Evolutionary conservation across 2,113 vertebrate genomes (phyloP), one percentile per base, ranked within the genome.

Genomic region (Platanista minor): DNA sequence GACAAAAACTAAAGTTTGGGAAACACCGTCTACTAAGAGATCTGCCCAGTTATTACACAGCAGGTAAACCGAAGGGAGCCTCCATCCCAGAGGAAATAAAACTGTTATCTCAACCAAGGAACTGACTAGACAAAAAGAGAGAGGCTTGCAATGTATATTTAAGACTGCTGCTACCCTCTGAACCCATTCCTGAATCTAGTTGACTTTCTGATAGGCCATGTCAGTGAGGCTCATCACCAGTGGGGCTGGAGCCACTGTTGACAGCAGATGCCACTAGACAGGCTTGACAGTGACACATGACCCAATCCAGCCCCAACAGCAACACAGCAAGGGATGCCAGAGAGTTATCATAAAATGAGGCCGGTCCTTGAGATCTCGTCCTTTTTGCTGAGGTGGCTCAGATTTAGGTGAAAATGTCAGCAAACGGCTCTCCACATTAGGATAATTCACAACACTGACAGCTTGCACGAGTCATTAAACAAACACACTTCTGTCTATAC

Each of bases 61-160:
- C 67, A 91, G 36, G 33, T 95, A 67, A 95, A 95, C 12, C 20
- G 21, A 95, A 96, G 67, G n/a, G 77, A 94, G 49, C 29, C n/a
- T 81, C 64, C 36, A 94, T 91, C 72, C 91, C 81, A 74, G 39
- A 92, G 82, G 89, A 97, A 96, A 97, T 90, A 97, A 96, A 98
- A 93, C 72, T 90, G 74, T 81, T 87, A 95, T 41, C 46, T 90
- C 89, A 64, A 93, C 85, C 95, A 89, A 94, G 36, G 72, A 81
- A 91, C 82, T 87, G 75, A 89, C 90, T 7, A 75, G 89, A 84
- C 29, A 80, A 49, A 93, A 67, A 91, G 41, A 88, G 36, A 46
- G 59, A 94, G n/a, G 52, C 46, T 72, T 87, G 61, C 17, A 64
- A 88, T 49, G 27, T 74, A 59, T 90, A 23, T 31, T 96, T 93